Evolutionary conservation across 1,140 invertebrate species (phyloP), one percentile per base, ranked within the genome.

Genomic region (Solen grandis): DNA sequence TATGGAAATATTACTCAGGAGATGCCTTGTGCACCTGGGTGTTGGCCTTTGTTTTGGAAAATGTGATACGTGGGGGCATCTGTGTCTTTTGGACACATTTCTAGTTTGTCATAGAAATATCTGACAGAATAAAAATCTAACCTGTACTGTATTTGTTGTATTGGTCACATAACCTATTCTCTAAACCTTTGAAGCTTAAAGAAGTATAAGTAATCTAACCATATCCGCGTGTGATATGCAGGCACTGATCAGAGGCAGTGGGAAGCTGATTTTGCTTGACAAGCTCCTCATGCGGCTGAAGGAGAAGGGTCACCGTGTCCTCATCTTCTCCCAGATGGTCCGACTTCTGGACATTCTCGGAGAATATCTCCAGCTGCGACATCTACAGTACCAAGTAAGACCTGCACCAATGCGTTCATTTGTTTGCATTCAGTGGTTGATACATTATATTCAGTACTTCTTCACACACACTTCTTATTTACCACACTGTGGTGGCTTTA

Each of bases 321-420:
- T 99, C 2, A 98, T 99, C 87, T 99, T 99, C 91, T 99, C 97
- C 3, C 98, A 99, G 92, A 99, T 99, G 97, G 98, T 97, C 0
- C 96, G 97, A 91, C 98, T 99, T 96, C 97, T 99, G 85, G 98
- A 99, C 92, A 93, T 99, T 33, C 91, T 99, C 55, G 97, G 98
- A 94, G 97, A 98, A 90, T 92, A 92, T 89, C 81, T 89, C 27
- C 85, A 84, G 46, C 83, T 85, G 22, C 82, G 89, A 75, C 91
- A 90, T 85, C 88, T 90, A 65, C 76, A 77, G 41, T 90, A 87
- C 59, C 90, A 91, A 81, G 96, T 89, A 95, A 93, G 91, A n/a
- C n/a, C n/a, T n/a, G n/a, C 98, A 98, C 65, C 59, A 16, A n/a
- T n/a, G 1, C 36, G n/a, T 41, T 38, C 55, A 16, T 25, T 68